Percentiles rank a stretch among this genome's conserved stretches.
phyloP scores from a whole-genome alignment of 1,140 invertebrate genomes.

The Notospermus geniculatus region DNA sequence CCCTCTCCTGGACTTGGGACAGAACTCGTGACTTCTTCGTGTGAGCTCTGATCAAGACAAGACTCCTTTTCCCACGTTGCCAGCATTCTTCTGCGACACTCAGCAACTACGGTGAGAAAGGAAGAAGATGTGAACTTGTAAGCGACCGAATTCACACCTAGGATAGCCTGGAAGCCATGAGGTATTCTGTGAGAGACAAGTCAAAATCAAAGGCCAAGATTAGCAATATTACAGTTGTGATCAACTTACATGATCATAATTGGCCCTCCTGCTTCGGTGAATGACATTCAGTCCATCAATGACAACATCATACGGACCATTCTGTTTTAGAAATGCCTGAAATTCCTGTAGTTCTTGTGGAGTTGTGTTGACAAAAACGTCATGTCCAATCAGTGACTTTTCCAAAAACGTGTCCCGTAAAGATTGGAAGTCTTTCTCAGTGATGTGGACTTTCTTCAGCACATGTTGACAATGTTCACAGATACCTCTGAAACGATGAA shows the following conservation, averaged over 20 bases:
- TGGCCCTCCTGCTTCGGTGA: too few relatives aligned
- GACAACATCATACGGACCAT: constrained; percentile 3
- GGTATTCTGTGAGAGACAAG: too few relatives aligned
- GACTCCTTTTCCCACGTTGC: not conserved
- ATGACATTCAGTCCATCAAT: constrained; percentile 8
- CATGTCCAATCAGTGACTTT: not conserved
- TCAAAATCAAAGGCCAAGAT: not conserved
- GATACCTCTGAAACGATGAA: not conserved
- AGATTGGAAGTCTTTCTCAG: not conserved
- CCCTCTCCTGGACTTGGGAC: not conserved
- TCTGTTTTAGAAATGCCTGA: constrained; percentile 5
- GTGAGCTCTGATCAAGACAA: not conserved
- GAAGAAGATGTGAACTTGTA: too few relatives aligned
- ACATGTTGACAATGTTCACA: not conserved
- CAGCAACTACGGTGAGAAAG: not conserved
- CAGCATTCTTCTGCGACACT: not conserved
- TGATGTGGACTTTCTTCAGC: not conserved
- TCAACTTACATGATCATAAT: too few relatives aligned
- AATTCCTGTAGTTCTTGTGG: not conserved
- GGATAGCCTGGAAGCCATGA: too few relatives aligned
- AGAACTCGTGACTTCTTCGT: not conserved
- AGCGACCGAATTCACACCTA: too few relatives aligned
- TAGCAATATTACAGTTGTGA: not conserved
- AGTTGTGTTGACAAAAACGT: constrained; percentile 6
- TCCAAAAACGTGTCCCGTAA: not conserved